These are phyloP conservation scores for Melanotaenia boesemani DNA, from an alignment of 2,797 vertebrate species.

Conservation along the genomic window DNA sequence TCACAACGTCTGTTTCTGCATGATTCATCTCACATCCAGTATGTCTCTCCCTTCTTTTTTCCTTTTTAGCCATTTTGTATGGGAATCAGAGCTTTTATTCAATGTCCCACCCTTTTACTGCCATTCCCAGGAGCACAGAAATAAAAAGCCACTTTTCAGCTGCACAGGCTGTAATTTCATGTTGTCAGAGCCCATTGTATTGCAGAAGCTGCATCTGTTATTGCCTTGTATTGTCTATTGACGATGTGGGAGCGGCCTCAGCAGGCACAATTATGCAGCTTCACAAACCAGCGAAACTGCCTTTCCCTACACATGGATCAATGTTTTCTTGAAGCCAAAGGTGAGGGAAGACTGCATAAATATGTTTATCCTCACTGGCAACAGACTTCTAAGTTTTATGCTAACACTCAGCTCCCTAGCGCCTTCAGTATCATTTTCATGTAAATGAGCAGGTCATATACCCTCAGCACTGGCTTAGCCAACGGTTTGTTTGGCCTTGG, in stretches of 20 bases:
- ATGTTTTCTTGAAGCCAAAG: constrained; percentile 63
- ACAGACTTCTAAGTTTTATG: constrained; percentile 53
- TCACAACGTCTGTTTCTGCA: constrained; percentile 36
- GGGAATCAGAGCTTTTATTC: constrained; percentile 61
- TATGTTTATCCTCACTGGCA: constrained; percentile 55
- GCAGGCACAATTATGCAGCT: constrained; percentile 68
- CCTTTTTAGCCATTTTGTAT: constrained; percentile 44
- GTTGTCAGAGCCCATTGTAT: constrained; percentile 77
- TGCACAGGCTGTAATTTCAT: constrained; percentile 74
- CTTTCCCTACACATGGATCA: constrained; percentile 58
- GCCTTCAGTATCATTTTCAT: constrained; percentile 59
- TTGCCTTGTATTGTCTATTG: constrained; percentile 66
- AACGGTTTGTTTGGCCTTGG: constrained; percentile 61
- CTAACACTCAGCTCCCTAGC: constrained; percentile 37
- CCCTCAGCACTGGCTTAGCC: constrained; percentile 39
- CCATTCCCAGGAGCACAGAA: constrained; percentile 55
- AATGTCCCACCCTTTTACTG: constrained; percentile 52
- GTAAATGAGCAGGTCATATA: constrained; percentile 63
- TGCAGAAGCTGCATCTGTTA: constrained; percentile 72
- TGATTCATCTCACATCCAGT: constrained; percentile 52
- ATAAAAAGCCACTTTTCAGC: constrained; percentile 71
- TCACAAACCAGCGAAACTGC: constrained; percentile 51
- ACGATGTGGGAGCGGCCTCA: constrained; percentile 67
- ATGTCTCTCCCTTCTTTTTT: constrained; percentile 32
- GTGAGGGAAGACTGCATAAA: constrained; percentile 65